Conservation (phyloP, 2,888 invertebrate genomes). For the Drosophila nigricruria region DNA sequence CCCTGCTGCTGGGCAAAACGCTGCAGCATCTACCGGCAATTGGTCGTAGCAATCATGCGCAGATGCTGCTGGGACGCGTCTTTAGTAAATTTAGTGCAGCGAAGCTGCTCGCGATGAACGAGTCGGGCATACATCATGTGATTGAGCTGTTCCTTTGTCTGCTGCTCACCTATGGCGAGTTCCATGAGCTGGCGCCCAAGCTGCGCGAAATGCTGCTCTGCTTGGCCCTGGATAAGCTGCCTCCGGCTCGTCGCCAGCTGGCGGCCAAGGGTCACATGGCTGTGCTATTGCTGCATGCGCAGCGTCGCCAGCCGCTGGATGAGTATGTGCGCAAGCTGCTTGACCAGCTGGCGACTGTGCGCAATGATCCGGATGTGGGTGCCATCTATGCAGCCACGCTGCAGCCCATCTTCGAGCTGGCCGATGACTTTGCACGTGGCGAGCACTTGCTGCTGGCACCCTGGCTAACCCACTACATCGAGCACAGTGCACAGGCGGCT, state of each 20-base stretch:
- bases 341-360: conserved; percentile 72
- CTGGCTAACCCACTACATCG: conserved; percentile 83
- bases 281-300: conserved; percentile 83
- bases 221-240: conserved; percentile 83
- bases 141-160: conserved; percentile 84
- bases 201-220: conserved; percentile 83
- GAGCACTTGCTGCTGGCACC: conserved; percentile 81
- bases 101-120: conserved; percentile 86
- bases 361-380: conserved; percentile 77
- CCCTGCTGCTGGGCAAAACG: conserved; percentile 85
- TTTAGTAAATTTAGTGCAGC: conserved; percentile 87
- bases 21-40: conserved; percentile 64
- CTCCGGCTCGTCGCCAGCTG: conserved; percentile 76
- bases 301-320: conserved; percentile 80
- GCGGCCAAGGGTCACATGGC: conserved; percentile 85
- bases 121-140: conserved; percentile 87
- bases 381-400: conserved; percentile 78
- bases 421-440: conserved; percentile 79
- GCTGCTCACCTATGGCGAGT: conserved; percentile 74
- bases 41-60: conserved; percentile 71
- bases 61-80: conserved; percentile 87
- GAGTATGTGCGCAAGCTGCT: conserved; percentile 82
- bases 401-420: conserved; percentile 75
- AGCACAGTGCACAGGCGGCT: conserved; percentile 77
- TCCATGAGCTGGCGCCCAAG: conserved; percentile 80